These are phyloP conservation scores for Netelia fuscicornis DNA, from an alignment of 2,888 invertebrate species.

Conservation along the genomic window DNA sequence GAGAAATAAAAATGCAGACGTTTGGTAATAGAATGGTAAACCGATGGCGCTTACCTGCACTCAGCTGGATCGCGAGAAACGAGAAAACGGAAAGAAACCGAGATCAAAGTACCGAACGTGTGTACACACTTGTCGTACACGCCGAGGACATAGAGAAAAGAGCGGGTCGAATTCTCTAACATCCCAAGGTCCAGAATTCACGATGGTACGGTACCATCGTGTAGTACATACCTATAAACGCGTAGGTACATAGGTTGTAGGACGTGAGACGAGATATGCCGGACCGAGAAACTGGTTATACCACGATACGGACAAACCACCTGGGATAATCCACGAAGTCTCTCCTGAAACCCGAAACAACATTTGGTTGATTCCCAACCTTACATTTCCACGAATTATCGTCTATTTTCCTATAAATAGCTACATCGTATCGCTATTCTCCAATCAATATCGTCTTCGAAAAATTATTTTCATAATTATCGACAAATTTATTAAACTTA, in stretches of 20 bases:
- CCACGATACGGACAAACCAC: conserved; percentile 16
- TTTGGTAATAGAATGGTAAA: neutral
- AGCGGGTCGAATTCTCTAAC: neutral
- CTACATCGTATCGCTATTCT: no score
- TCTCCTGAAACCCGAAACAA: neutral
- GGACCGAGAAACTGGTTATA: neutral
- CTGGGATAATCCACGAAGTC: neutral
- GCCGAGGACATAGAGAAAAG: neutral
- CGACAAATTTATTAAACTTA: no score
- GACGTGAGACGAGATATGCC: conserved; percentile 14
- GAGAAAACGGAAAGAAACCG: conserved; percentile 34
- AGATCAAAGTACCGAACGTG: conserved; percentile 52
- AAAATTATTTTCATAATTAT: no score
- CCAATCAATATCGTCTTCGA: no score
- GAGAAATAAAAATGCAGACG: neutral
- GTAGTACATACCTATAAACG: neutral
- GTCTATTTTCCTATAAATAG: no score
- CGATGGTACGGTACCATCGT: neutral
- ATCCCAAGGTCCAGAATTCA: neutral
- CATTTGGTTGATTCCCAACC: neutral
- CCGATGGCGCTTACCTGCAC: conserved; percentile 1
- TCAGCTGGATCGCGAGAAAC: neutral
- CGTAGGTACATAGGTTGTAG: neutral
- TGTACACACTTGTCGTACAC: conserved; percentile 46
- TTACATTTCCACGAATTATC: no score